Conservation (phyloP, 2,888 invertebrate genomes). For the Xestia rhomboidea region DNA sequence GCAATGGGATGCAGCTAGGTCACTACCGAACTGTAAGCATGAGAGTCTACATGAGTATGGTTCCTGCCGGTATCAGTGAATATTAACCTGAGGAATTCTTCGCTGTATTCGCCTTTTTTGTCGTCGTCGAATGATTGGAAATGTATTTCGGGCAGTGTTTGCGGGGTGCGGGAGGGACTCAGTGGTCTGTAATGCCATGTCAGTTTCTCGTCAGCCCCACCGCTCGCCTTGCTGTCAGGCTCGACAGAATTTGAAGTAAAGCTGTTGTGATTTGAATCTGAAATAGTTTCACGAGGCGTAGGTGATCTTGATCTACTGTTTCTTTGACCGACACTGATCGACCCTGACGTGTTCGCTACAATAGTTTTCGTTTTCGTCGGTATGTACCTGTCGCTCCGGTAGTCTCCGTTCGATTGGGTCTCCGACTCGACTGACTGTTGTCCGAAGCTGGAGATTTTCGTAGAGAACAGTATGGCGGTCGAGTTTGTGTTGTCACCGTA, state of each 20-base stretch:
- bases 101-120: conserved; percentile 83
- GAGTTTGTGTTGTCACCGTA: conserved; percentile 84
- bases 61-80: conserved; percentile 76
- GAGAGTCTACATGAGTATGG: conserved; percentile 73
- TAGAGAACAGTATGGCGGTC: conserved; percentile 87
- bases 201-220: conserved; percentile 81
- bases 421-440: conserved; percentile 85
- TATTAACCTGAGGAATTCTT: conserved; percentile 90
- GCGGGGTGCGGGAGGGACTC: conserved; percentile 82
- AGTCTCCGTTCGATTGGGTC: conserved; percentile 83
- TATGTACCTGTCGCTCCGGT: conserved; percentile 85
- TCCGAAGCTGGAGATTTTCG: conserved; percentile 89
- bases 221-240: conserved; percentile 67
- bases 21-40: conserved; percentile 79
- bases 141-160: conserved; percentile 84
- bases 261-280: conserved; percentile 78
- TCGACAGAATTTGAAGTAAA: conserved; percentile 77
- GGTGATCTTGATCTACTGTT: conserved; percentile 87
- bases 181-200: conserved; percentile 87
- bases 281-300: conserved; percentile 84
- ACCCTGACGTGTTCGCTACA: conserved; percentile 83
- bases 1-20: conserved; percentile 75
- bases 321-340: conserved; percentile 85
- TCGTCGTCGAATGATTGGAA: conserved; percentile 90
- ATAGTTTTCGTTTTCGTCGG: conserved; percentile 87